Percentiles rank a stretch among this genome's conserved stretches.
Conservation (phyloP, 2,113 vertebrate species). For the Thomomys bottae region DNA sequence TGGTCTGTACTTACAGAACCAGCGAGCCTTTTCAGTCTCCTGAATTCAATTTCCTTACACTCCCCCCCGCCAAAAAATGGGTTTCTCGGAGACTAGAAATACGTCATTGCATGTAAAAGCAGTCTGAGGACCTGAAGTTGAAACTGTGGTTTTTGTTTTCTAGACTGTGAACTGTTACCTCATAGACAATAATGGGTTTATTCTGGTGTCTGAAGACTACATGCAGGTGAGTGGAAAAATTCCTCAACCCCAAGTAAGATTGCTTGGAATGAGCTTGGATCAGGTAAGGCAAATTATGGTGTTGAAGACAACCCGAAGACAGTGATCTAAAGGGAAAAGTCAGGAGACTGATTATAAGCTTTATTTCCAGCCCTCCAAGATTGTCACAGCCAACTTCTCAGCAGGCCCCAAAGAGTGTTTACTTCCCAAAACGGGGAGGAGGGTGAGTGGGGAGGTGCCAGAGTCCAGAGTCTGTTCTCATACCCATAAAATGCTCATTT, state of each 20-base stretch:
- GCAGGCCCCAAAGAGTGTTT: slow-evolving; percentile 63
- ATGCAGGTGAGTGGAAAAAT: slow-evolving; percentile 87
- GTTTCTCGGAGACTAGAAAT: neutral
- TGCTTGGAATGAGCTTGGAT: neutral
- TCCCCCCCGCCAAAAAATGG: neutral
- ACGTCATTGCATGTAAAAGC: slow-evolving; percentile 17
- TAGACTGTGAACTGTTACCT: slow-evolving; percentile 98
- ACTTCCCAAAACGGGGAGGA: neutral
- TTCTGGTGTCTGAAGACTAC: slow-evolving; percentile 96
- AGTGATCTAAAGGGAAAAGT: slow-evolving; percentile 44
- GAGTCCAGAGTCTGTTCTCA: slow-evolving; percentile 58
- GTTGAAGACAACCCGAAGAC: slow-evolving; percentile 30
- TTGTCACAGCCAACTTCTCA: slow-evolving; percentile 54
- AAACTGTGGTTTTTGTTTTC: slow-evolving; percentile 52
- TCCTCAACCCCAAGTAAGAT: neutral
- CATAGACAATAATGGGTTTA: slow-evolving; percentile 99
- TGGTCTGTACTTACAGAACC: neutral
- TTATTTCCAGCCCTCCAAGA: slow-evolving; percentile 45
- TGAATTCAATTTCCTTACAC: neutral
- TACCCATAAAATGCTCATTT: slow-evolving; percentile 67
- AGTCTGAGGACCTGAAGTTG: neutral
- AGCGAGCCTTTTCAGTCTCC: neutral
- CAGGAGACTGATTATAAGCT: slow-evolving; percentile 43
- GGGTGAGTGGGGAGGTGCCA: neutral
- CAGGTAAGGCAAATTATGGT: neutral